Conservation (phyloP, 2,113 vertebrate species). For the Cyphomyrus plagiostoma region DNA sequence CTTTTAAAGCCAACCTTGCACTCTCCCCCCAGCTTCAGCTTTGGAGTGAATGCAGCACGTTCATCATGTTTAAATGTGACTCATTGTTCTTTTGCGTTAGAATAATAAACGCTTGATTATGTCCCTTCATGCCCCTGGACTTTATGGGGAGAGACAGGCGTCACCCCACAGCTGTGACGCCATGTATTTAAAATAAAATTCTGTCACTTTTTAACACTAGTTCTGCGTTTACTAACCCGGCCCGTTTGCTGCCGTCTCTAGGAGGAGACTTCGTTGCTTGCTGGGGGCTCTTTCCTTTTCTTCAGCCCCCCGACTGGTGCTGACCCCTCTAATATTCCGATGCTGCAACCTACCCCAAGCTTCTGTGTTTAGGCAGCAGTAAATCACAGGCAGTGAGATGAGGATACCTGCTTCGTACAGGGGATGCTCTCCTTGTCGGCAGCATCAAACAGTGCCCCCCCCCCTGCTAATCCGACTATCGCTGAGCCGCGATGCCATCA, state of each 20-base stretch:
- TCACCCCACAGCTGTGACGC: background rate
- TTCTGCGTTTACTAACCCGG: background rate
- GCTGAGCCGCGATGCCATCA: constrained; percentile 25
- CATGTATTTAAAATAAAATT: background rate
- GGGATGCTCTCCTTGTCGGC: background rate
- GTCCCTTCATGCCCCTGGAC: background rate
- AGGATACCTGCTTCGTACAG: background rate
- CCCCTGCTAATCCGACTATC: constrained; percentile 34
- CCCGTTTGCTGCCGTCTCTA: background rate
- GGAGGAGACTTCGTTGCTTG: background rate
- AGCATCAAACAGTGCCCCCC: constrained; percentile 25
- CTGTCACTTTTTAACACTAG: background rate
- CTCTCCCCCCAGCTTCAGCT: background rate
- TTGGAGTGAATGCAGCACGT: background rate
- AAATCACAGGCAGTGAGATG: background rate
- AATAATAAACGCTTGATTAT: background rate
- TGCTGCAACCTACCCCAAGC: background rate
- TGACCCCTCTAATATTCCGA: background rate
- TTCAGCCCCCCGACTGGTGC: background rate
- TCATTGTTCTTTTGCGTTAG: background rate
- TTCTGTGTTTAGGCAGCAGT: background rate
- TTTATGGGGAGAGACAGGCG: background rate
- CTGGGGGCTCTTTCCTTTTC: background rate
- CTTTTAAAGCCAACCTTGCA: no score
- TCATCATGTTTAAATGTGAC: background rate